Base-by-base conservation (phyloP, 2,113 vertebrate species). In the Donacobius atricapilla region DNA sequence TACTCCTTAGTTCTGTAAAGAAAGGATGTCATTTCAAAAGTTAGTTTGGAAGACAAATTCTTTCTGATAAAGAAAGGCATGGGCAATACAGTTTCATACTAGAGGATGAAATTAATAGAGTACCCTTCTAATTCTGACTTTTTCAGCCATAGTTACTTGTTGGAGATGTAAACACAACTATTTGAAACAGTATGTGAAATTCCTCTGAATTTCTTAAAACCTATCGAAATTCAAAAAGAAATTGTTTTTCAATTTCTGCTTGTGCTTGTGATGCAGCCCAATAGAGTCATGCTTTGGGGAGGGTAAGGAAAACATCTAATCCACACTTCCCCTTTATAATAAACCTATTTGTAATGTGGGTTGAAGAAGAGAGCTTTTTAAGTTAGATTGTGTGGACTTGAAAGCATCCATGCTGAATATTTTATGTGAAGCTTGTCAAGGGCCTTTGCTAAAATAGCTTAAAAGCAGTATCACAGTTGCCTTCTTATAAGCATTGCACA, bases 331-430 rank as follows among this genome's bases (percentile, higher is more conserved):
- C 85, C 94, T 92, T 97, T 88, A 95, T 85, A 66, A 88, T 87
- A 95, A 96, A 80, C 92, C 39, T 31, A 16, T 63, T 65, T 93
- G 8, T 60, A 56, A 76, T 72, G 82, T 96, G 66, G 83, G 88
- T 25, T 80, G 88, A 90, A 90, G 85, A 89, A 47, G 57, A 89
- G 93, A 81, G 83, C 90, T 91, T 94, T 96, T 92, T 82, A 28
- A 83, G 84, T 96, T 94, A 92, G 96, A 88, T 84, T 89, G 85
- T 81, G 91, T 94, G 84, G 94, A 93, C 96, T 94, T 95, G 92
- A 96, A 97, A 97, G 95, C 91, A 90, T 80, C 86, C 63, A 23
- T 72, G 60, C 83, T 96, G 95, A 98, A 96, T 97, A 95, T 97
- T 97, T 96, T 92, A 97, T 97, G 91, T 94, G 92, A 93, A 95